phyloP scores from a whole-genome alignment of 53 echinoderm and acorn worm species.

The Paracentrotus lividus region DNA sequence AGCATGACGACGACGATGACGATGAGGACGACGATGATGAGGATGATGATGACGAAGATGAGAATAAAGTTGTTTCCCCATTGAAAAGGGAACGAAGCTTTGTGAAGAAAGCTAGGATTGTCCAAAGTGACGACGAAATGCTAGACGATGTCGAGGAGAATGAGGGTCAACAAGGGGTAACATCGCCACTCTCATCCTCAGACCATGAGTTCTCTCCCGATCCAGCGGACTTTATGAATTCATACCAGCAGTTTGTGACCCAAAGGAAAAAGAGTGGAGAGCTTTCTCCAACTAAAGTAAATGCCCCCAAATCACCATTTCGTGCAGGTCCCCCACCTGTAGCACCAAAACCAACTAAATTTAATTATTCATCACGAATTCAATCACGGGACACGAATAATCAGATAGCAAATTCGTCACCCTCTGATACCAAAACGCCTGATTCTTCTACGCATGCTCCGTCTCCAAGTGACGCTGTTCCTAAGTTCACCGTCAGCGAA shows the following conservation, averaged over 20 bases:
- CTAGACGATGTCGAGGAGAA: constrained; percentile 32
- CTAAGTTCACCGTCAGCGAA: constrained; percentile 28
- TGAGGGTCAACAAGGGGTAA: not conserved
- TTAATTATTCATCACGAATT: not conserved
- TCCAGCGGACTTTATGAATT: constrained; percentile 41
- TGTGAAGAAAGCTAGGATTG: constrained; percentile 62
- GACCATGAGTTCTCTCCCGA: not conserved
- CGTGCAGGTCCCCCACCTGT: not conserved
- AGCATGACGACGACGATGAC: no score
- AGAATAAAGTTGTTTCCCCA: constrained; percentile 25
- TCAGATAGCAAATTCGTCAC: not conserved
- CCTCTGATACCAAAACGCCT: constrained; percentile 19
- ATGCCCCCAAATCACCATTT: not conserved
- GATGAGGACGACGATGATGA: constrained; percentile 22
- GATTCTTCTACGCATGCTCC: constrained; percentile 38
- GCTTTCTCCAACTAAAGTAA: constrained; percentile 43
- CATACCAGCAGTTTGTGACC: constrained; percentile 59
- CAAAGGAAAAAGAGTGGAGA: constrained; percentile 14
- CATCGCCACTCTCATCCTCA: not conserved
- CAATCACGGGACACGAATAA: not conserved
- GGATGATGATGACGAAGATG: constrained; percentile 33
- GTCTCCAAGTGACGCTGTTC: constrained; percentile 51
- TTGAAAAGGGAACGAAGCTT: constrained; percentile 51
- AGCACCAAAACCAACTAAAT: constrained; percentile 1
- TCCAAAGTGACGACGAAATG: constrained; percentile 62